These are phyloP conservation scores for Belgica antarctica DNA, from an alignment of 2,888 invertebrate genomes.

Conservation along the genomic window DNA sequence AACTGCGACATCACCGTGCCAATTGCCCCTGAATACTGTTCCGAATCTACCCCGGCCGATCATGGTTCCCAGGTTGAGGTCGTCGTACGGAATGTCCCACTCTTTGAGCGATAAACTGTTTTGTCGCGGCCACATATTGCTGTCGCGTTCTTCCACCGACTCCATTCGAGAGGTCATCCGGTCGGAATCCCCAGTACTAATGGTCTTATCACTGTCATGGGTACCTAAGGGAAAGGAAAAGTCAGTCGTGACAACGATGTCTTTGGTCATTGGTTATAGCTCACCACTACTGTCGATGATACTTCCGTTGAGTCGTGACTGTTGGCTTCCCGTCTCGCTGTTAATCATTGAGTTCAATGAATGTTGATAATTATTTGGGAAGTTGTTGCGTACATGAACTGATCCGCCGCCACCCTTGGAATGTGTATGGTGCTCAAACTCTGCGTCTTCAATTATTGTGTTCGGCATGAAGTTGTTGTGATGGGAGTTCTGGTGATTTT, in stretches of 20 bases:
- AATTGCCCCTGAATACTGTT: slow-evolving; percentile 89
- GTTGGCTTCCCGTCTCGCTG: background rate
- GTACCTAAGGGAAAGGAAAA: slow-evolving; percentile 56
- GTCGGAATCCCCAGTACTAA: slow-evolving; percentile 81
- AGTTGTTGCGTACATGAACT: slow-evolving; percentile 1
- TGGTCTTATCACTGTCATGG: slow-evolving; percentile 68
- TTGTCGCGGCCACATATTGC: slow-evolving; percentile 70
- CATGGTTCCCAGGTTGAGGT: slow-evolving; percentile 79
- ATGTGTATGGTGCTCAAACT: slow-evolving; percentile 14
- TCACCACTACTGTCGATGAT: slow-evolving; percentile 30
- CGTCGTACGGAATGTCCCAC: slow-evolving; percentile 98
- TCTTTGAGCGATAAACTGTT: slow-evolving; percentile 87
- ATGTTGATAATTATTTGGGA: slow-evolving; percentile 36
- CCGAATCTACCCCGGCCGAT: slow-evolving; percentile 93
- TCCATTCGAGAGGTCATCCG: slow-evolving; percentile 75
- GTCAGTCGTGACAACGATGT: background rate
- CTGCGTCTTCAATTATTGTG: slow-evolving; percentile 35
- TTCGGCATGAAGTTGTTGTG: slow-evolving; percentile 25
- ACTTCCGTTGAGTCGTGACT: slow-evolving; percentile 21
- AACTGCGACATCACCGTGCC: slow-evolving; percentile 98
- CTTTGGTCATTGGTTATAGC: background rate
- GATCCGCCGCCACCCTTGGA: slow-evolving; percentile 4
- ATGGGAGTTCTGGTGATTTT: slow-evolving; percentile 21
- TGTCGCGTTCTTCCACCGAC: slow-evolving; percentile 64
- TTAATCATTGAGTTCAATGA: slow-evolving; percentile 32